Conservation (phyloP, 1,140 invertebrate genomes). For the Vollenhovia emeryi region DNA sequence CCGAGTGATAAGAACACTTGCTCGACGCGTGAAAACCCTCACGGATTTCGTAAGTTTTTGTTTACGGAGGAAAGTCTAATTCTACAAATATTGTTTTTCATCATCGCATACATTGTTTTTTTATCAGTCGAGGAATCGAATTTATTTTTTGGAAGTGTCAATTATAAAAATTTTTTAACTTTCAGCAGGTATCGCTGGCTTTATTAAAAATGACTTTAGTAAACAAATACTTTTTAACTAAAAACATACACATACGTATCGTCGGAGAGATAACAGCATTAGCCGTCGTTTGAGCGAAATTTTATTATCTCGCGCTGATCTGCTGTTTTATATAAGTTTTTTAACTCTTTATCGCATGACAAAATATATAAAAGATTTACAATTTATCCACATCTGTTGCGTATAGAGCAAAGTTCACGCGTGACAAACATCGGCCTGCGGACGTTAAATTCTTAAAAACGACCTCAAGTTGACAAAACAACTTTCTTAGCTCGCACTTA, state of each 20-base stretch:
- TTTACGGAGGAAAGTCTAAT: neutral
- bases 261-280: neutral
- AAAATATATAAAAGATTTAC: neutral
- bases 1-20: neutral
- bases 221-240: too few relatives aligned
- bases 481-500: neutral
- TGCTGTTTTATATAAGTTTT: neutral
- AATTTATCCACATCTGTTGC: neutral
- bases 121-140: too few relatives aligned
- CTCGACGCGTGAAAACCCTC: neutral
- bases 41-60: slow-evolving; percentile 3
- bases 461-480: neutral
- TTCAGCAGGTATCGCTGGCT: neutral
- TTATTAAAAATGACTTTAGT: slow-evolving; percentile 8
- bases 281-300: neutral
- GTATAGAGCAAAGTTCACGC: neutral
- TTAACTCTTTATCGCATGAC: neutral
- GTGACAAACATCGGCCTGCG: neutral
- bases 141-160: too few relatives aligned
- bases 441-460: neutral
- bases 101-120: too few relatives aligned
- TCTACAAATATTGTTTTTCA: neutral
- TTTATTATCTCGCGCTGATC: neutral
- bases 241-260: neutral
- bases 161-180: neutral